Base-by-base conservation (phyloP, 2,797 vertebrate genomes). In the Cyclura pinguis region DNA sequence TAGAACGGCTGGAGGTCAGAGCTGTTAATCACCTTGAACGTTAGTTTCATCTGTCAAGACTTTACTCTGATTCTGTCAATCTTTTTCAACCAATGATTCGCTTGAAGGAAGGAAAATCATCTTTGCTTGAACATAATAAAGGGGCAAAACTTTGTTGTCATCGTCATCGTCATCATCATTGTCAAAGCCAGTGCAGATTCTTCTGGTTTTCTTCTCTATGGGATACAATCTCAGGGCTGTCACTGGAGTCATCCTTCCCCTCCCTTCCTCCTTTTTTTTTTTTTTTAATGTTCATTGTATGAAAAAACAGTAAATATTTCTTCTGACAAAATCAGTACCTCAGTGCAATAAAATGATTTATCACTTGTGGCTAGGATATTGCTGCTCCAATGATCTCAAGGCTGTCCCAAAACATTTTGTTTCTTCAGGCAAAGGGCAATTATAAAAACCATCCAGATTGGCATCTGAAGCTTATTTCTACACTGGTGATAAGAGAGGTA, bases 11-110 rank as follows among this genome's bases (percentile, higher is more conserved):
- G 74, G 74, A 85, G 82, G 82, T 89, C 59, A 77, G 38, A 78
- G 42, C 59, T 84, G 42, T 85, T 85, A 52, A 85, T 52, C 85
- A 84, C 64, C 76, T 78, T 67, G 73, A 78, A 85, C 47, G 55
- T 55, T 52, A 85, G 59, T 78, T 78, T 78, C 42, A 77, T 64
- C 82, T 85, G 73, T 69, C 83, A 85, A 78, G 74, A 14, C 32
- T 67, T 85, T 85, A 89, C 24, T 78, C 82, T 38, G 64, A 32
- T 89, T 89, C 73, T 80, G 72, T 67, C 88, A 89, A 22, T 89
- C 38, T 50, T 29, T 50, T 59, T 77, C 83, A 76, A 76, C 32
- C 29, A 52, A 32, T 22, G 24, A 78, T 78, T 83, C 47, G 52
- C 67, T 74, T 55, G 24, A 78, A 67, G 20, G 50, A 29, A 29